These are phyloP conservation scores for Schmidtea mediterranea DNA, from an alignment of 1,140 invertebrate genomes.

Conservation along the genomic window DNA sequence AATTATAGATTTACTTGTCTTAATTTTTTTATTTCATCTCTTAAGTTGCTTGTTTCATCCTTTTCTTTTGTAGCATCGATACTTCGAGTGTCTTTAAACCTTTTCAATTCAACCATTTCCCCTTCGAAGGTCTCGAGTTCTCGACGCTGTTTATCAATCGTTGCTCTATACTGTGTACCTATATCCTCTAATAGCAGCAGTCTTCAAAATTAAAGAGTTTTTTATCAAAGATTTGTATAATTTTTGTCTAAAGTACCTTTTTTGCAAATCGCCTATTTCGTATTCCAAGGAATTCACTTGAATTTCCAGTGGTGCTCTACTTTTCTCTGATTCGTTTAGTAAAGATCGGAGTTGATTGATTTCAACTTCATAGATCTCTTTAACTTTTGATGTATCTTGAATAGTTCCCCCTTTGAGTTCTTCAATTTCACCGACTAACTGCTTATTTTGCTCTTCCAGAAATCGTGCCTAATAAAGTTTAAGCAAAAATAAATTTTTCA, in stretches of 20 bases:
- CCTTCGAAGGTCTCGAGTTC: conserved; percentile 3
- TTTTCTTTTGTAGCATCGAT: background rate
- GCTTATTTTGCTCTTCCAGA: conserved; percentile 30
- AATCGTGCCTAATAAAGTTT: conserved; percentile 13
- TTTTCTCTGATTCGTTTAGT: conserved; percentile 20
- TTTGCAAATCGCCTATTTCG: conserved; percentile 1
- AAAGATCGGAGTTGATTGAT: conserved; percentile 18
- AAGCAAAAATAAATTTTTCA: too few species aligned
- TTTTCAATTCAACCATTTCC: background rate
- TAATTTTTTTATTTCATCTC: conserved; percentile 4
- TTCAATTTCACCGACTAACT: conserved; percentile 28
- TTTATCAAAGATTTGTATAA: background rate
- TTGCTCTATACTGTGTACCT: background rate
- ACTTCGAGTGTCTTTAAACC: background rate
- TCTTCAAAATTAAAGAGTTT: background rate
- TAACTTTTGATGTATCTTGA: conserved; percentile 26
- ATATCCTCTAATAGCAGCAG: background rate
- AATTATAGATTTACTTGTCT: background rate
- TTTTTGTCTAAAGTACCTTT: conserved; percentile 2
- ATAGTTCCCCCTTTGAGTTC: conserved; percentile 27
- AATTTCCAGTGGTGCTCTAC: conserved; percentile 18
- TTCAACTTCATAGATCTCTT: conserved; percentile 30
- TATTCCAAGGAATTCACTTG: conserved; percentile 12
- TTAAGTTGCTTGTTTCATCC: background rate
- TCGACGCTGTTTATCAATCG: background rate